Conservation (phyloP, 2,113 vertebrate species). For the Physeter macrocephalus region DNA sequence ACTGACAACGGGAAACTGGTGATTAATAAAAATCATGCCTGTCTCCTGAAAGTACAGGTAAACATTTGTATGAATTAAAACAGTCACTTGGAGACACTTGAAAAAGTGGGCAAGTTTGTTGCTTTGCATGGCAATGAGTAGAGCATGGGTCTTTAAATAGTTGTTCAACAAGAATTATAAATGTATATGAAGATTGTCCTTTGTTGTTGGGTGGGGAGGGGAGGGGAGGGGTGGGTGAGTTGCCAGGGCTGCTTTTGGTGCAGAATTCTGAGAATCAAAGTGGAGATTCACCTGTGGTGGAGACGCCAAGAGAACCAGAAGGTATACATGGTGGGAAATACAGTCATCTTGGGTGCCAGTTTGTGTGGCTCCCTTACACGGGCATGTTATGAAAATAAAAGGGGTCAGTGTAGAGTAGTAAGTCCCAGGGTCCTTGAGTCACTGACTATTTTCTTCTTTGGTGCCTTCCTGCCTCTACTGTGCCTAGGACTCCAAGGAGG, state of each 20-base stretch:
- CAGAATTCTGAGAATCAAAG: not conserved
- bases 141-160: not conserved
- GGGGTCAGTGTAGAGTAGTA: not conserved
- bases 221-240: not conserved
- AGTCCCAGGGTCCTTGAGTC: not conserved
- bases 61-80: constrained; percentile 46
- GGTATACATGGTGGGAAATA: not conserved
- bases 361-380: not conserved
- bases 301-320: not conserved
- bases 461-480: not conserved
- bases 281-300: not conserved
- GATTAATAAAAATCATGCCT: constrained; percentile 44
- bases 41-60: constrained; percentile 43
- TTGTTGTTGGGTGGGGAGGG: not conserved
- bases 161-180: not conserved
- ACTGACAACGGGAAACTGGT: not conserved
- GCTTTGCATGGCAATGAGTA: not conserved
- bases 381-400: not conserved
- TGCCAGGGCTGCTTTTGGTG: not conserved
- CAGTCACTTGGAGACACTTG: not conserved
- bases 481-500: not conserved
- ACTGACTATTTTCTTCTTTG: not conserved
- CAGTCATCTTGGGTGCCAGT: too few species aligned
- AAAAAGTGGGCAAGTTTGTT: not conserved
- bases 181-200: not conserved